These are phyloP conservation scores for Pithys albifrons DNA, from an alignment of 2,113 vertebrate species.

Conservation along the genomic window DNA sequence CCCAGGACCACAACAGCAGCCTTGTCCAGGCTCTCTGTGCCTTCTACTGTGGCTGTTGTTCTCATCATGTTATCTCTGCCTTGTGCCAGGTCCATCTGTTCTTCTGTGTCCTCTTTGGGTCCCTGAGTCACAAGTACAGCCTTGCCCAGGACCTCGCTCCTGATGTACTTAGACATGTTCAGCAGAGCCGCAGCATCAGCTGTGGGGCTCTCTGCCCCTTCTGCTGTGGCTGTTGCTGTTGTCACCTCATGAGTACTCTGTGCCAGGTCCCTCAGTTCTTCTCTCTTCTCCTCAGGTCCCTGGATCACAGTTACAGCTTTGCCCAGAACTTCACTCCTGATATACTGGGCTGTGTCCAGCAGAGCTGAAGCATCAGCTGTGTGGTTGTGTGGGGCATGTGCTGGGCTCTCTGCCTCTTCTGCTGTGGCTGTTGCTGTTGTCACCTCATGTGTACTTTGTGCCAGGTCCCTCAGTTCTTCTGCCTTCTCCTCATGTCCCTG, in stretches of 20 bases:
- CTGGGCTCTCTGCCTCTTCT: not conserved
- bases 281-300: not conserved
- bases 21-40: not conserved
- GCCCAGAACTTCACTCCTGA: accelerated
- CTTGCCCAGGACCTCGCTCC: not conserved
- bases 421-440: not conserved
- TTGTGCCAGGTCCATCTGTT: not conserved
- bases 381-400: accelerated
- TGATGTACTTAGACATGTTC: not conserved
- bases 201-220: too few relatives aligned
- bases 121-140: not conserved
- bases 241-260: not conserved
- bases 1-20: not conserved
- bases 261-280: not conserved
- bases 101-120: not conserved
- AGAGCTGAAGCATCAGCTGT: accelerated
- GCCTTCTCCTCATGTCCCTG: not conserved
- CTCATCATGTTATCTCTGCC: not conserved
- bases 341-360: not conserved
- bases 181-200: not conserved
- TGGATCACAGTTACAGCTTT: not conserved
- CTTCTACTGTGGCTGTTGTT: not conserved
- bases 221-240: not conserved
- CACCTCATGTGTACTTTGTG: not conserved
- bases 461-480: not conserved